Evolutionary conservation across 2,797 vertebrate genomes (phyloP).

Genomic region (Tapirus indicus): DNA sequence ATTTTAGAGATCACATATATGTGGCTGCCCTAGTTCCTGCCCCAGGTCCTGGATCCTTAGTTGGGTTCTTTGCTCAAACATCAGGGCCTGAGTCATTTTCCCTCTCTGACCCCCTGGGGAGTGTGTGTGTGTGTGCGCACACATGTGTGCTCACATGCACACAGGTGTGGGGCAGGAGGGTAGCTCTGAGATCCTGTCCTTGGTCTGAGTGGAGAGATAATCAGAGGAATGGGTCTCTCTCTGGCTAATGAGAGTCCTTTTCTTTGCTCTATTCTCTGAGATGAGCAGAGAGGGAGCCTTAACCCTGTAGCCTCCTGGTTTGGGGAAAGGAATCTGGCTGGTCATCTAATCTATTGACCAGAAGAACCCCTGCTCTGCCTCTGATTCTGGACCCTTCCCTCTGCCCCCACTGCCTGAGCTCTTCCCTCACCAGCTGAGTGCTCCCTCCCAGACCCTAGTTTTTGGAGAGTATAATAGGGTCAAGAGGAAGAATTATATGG

Average conservation of each 20-base stretch:
- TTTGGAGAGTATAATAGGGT: background rate
- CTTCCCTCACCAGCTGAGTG: background rate
- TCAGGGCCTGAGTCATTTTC: background rate
- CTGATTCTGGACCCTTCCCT: background rate
- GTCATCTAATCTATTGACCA: background rate
- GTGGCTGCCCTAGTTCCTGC: background rate
- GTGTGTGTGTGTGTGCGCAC: background rate
- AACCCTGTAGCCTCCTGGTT: background rate
- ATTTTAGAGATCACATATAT: background rate
- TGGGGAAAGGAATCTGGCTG: background rate
- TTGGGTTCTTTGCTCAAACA: constrained; percentile 49
- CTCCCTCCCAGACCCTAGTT: background rate
- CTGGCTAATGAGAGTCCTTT: background rate
- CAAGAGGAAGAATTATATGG: background rate
- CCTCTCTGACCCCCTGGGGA: background rate
- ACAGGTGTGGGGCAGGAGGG: background rate
- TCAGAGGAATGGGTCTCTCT: background rate
- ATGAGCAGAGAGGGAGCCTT: background rate
- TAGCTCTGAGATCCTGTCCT: background rate
- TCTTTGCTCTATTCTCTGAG: background rate
- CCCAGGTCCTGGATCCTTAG: background rate
- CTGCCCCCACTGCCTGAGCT: background rate
- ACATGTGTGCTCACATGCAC: accelerated
- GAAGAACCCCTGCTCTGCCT: background rate
- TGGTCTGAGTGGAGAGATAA: background rate